Conservation (phyloP, 1,140 invertebrate genomes). For the Trypoxylus dichotomus region DNA sequence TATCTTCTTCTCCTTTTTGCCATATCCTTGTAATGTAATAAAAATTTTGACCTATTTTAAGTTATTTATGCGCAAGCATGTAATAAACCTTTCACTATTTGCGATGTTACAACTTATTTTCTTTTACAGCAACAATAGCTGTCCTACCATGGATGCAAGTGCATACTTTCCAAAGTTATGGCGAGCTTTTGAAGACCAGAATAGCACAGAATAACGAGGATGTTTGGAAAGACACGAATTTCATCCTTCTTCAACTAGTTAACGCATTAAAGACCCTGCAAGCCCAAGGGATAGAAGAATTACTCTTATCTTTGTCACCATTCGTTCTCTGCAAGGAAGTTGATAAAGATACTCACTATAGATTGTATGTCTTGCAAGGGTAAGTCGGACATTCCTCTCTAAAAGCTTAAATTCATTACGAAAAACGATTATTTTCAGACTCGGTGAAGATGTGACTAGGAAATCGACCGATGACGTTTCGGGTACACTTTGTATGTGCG, state of each 20-base stretch:
- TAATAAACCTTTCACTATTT: not conserved
- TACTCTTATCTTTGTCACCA: conserved; percentile 66
- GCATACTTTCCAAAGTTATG: conserved; percentile 68
- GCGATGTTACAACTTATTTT: conserved; percentile 10
- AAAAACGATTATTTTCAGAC: conserved; percentile 48
- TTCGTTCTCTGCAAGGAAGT: conserved; percentile 62
- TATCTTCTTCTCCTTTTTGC: no score
- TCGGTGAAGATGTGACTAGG: conserved; percentile 62
- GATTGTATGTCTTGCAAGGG: conserved; percentile 76
- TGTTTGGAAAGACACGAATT: conserved; percentile 56
- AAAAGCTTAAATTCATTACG: not conserved
- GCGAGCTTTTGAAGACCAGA: conserved; percentile 58
- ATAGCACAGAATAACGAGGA: conserved; percentile 48
- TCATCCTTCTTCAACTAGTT: conserved; percentile 78
- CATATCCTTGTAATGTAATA: no score
- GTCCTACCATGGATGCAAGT: conserved; percentile 71
- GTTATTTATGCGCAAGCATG: no score
- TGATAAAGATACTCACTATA: conserved; percentile 59
- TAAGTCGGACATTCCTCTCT: conserved; percentile 48
- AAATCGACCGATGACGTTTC: conserved; percentile 59
- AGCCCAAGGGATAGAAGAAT: conserved; percentile 78
- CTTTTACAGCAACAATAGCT: conserved; percentile 69
- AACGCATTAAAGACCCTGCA: conserved; percentile 81
- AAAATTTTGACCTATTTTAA: no score
- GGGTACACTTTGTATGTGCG: conserved; percentile 78